Conservation (phyloP, 2,113 vertebrate genomes). For the Columbina picui region DNA sequence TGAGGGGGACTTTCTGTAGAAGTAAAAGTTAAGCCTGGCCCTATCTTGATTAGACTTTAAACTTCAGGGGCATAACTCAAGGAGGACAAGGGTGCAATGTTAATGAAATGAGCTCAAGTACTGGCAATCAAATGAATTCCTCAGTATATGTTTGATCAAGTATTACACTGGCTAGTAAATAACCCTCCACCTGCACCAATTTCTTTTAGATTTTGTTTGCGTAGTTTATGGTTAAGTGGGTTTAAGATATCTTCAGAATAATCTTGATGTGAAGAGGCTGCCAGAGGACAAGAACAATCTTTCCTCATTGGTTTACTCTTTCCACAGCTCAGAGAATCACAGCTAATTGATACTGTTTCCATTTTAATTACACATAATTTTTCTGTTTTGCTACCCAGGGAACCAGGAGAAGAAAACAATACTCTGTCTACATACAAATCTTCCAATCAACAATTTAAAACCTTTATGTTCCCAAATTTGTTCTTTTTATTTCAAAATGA, state of each 20-base stretch:
- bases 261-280: conserved; percentile 66
- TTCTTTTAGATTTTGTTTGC: conserved; percentile 54
- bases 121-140: conserved; percentile 35
- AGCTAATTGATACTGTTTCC: conserved; percentile 81
- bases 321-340: conserved; percentile 76
- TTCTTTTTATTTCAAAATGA: conserved; percentile 58
- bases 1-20: neutral
- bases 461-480: conserved; percentile 71
- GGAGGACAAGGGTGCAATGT: neutral
- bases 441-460: conserved; percentile 79
- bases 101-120: conserved; percentile 17
- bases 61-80: neutral
- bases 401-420: conserved; percentile 82
- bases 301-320: conserved; percentile 74
- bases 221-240: conserved; percentile 46
- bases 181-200: conserved; percentile 45
- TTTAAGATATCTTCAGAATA: conserved; percentile 65
- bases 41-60: neutral
- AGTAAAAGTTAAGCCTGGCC: neutral
- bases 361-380: conserved; percentile 83
- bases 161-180: neutral
- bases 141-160: conserved; percentile 23
- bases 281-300: conserved; percentile 65
- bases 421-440: conserved; percentile 77
- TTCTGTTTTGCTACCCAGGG: conserved; percentile 81